Percentiles rank a stretch among this genome's conserved stretches.
phyloP scores from a whole-genome alignment of 2,797 vertebrate genomes.

The Chlorospingus flavigularis region DNA sequence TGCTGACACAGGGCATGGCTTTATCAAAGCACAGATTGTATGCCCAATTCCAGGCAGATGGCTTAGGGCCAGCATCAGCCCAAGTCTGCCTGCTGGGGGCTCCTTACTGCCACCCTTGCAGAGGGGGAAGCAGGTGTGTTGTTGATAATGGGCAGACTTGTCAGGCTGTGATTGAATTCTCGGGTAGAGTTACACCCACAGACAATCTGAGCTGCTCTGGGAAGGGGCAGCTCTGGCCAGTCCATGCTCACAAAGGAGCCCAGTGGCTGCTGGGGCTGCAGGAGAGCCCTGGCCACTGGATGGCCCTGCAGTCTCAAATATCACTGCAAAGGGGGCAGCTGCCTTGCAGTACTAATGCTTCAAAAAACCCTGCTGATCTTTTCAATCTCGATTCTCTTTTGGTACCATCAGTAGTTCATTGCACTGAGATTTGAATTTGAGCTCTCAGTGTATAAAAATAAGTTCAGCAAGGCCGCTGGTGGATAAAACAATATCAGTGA shows the following conservation, averaged over 20 bases:
- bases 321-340: neutral
- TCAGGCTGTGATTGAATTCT: neutral
- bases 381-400: neutral
- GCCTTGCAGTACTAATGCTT: neutral
- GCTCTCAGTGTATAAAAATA: neutral
- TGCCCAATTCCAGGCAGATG: neutral
- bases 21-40: neutral
- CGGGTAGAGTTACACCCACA: neutral
- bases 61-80: neutral
- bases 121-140: neutral
- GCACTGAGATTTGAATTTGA: neutral
- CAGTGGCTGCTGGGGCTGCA: neutral
- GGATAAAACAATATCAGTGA: neutral
- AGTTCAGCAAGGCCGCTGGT: neutral
- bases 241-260: neutral
- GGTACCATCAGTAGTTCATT: neutral
- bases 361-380: neutral
- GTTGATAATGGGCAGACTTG: too few species aligned
- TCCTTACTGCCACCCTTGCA: neutral
- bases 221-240: fast-evolving
- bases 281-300: constrained; percentile 7
- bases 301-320: constrained; percentile 10
- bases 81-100: neutral
- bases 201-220: neutral
- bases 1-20: neutral